phyloP scores from a whole-genome alignment of 2,888 invertebrate species.

The Tiphia femorata region DNA sequence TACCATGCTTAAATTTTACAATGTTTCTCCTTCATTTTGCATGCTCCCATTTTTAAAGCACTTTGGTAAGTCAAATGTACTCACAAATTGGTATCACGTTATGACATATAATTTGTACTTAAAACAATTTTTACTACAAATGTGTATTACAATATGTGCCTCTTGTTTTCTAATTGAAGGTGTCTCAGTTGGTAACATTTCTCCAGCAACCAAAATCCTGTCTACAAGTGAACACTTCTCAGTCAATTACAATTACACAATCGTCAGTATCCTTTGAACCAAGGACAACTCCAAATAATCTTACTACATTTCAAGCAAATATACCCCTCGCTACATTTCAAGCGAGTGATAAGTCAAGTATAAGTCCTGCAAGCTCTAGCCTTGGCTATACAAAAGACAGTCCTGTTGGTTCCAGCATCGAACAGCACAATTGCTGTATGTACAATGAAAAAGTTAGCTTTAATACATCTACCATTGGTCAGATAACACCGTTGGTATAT shows the following conservation, averaged over 20 bases:
- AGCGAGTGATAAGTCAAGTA: slow-evolving; percentile 64
- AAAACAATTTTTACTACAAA: too few species aligned
- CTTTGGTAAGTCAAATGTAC: slow-evolving; percentile 56
- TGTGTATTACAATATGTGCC: too few species aligned
- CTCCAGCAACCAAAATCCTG: slow-evolving; percentile 72
- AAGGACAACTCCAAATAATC: slow-evolving; percentile 58
- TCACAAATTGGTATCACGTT: too few species aligned
- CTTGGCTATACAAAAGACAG: slow-evolving; percentile 62
- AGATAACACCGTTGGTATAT: slow-evolving; percentile 61
- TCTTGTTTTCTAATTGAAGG: slow-evolving; percentile 70
- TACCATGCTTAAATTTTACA: slow-evolving; percentile 25
- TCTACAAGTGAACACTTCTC: slow-evolving; percentile 67
- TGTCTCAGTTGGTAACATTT: slow-evolving; percentile 83
- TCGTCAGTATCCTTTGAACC: slow-evolving; percentile 51
- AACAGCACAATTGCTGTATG: slow-evolving; percentile 55
- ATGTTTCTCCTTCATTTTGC: too few species aligned
- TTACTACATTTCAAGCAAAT: slow-evolving; percentile 64
- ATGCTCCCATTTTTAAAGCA: slow-evolving; percentile 63
- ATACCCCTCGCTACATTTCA: slow-evolving; percentile 62
- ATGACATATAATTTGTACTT: too few species aligned
- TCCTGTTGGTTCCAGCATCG: slow-evolving; percentile 58
- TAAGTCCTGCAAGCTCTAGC: slow-evolving; percentile 63
- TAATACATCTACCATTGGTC: slow-evolving; percentile 60
- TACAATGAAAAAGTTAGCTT: slow-evolving; percentile 63
- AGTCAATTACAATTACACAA: slow-evolving; percentile 64